A percentile compares a stretch with the other conserved stretches of the same genome.
phyloP scores from a whole-genome alignment of 2,797 vertebrate species.

The Pygocentrus nattereri region DNA sequence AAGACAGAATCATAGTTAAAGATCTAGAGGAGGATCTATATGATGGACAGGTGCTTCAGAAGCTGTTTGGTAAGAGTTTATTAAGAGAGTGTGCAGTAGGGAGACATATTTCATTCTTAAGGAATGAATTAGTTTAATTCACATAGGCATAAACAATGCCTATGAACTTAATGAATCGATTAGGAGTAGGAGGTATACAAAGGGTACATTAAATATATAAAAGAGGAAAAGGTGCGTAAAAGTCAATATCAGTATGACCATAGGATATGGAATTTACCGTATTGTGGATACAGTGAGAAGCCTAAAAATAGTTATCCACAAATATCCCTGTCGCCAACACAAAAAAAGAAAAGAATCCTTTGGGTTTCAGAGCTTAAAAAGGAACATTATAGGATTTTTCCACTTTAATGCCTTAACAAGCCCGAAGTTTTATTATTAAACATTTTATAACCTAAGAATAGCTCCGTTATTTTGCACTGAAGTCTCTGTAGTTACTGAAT shows the following conservation, averaged over 20 bases:
- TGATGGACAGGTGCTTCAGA: constrained; percentile 97
- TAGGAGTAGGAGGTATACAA: background rate
- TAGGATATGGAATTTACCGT: background rate
- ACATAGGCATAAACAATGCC: background rate
- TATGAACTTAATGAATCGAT: background rate
- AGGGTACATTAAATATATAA: too few species aligned
- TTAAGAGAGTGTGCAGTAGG: background rate
- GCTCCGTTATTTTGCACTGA: too few species aligned
- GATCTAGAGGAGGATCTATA: constrained; percentile 96
- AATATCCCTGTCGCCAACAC: background rate
- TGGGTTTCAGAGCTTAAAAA: background rate
- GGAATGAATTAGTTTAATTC: background rate
- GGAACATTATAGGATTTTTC: too few species aligned
- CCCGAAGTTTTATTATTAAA: too few species aligned
- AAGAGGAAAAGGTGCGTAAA: too few species aligned
- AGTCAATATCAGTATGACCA: background rate
- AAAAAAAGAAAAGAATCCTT: background rate
- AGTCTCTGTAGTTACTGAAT: too few species aligned
- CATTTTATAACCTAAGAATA: too few species aligned
- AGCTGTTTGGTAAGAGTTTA: constrained; percentile 90
- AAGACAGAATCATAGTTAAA: constrained; percentile 97
- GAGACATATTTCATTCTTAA: background rate
- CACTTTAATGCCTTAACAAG: too few species aligned
- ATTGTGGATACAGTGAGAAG: background rate
- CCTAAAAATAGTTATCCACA: background rate